phyloP scores from a whole-genome alignment of 2,797 vertebrate species.

The Darevskia mixta region DNA sequence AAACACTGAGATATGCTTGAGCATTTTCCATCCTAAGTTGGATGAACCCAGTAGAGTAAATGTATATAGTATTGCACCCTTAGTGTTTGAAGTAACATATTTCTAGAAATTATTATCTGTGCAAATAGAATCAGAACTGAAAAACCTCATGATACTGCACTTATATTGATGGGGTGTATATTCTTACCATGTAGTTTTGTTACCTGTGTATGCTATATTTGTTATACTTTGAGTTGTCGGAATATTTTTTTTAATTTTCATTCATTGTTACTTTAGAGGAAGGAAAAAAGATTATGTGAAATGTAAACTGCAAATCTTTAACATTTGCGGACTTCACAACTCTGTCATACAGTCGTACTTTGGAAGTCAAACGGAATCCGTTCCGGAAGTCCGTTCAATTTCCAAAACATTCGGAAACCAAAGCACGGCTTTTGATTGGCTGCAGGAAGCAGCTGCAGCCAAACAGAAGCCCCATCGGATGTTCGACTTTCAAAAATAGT shows the following conservation, averaged over 20 bases:
- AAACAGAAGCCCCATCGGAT: too few species aligned
- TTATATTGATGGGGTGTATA: background rate
- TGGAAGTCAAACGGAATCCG: too few species aligned
- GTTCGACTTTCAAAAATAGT: too few species aligned
- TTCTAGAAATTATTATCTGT: background rate
- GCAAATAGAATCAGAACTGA: background rate
- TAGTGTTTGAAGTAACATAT: too few species aligned
- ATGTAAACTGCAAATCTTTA: background rate
- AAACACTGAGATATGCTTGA: too few species aligned
- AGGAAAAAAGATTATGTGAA: background rate
- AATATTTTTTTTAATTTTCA: conserved; percentile 19
- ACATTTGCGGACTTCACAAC: conserved; percentile 27
- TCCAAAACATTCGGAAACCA: too few species aligned
- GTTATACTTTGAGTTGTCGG: conserved; percentile 26
- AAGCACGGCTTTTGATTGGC: too few species aligned
- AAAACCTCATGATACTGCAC: background rate
- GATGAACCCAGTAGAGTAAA: too few species aligned
- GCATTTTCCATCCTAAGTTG: too few species aligned
- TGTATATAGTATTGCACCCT: too few species aligned
- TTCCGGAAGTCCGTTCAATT: too few species aligned
- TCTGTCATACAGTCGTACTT: background rate
- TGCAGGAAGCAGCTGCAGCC: too few species aligned
- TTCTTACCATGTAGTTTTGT: conserved; percentile 34
- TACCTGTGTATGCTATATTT: conserved; percentile 34
- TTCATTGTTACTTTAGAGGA: conserved; percentile 39